A percentile compares a stretch with the other conserved stretches of the same genome.
phyloP scores from a whole-genome alignment of 2,888 invertebrate genomes.

The Cerceris rybyensis region DNA sequence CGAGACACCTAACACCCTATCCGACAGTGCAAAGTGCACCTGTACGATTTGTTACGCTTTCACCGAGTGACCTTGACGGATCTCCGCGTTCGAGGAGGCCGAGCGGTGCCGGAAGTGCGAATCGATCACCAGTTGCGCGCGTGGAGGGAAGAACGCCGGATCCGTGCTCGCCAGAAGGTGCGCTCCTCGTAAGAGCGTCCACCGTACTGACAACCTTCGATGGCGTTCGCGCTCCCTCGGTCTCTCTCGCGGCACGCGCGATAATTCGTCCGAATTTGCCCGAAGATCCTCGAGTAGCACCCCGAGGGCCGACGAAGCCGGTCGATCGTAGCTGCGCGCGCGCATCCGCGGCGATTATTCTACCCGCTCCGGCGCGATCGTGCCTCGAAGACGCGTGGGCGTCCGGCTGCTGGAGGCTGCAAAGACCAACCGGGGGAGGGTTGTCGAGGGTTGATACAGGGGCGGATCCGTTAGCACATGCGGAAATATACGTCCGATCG shows the following conservation, averaged over 20 bases:
- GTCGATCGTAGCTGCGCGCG: constrained; percentile 33
- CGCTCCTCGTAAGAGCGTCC: constrained; percentile 71
- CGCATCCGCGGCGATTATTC: constrained; percentile 45
- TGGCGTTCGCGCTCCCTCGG: constrained; percentile 28
- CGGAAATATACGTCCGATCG: constrained; percentile 4
- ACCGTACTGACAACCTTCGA: constrained; percentile 65
- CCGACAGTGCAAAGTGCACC: constrained; percentile 22
- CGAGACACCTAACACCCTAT: neutral
- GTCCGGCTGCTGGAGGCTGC: constrained; percentile 41
- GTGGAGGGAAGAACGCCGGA: constrained; percentile 33
- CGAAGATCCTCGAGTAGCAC: constrained; percentile 37
- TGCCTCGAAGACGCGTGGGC: constrained; percentile 63
- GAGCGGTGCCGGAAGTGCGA: constrained; percentile 61
- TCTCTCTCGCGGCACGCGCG: constrained; percentile 50
- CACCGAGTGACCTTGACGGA: constrained; percentile 61
- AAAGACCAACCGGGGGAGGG: constrained; percentile 26
- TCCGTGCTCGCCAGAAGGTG: constrained; percentile 44
- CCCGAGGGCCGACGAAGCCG: constrained; percentile 25
- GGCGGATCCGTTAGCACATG: constrained; percentile 38
- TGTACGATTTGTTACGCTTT: constrained; percentile 25
- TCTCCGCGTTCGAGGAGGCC: constrained; percentile 54
- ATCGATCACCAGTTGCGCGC: constrained; percentile 74
- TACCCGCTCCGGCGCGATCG: constrained; percentile 46
- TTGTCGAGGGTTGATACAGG: constrained; percentile 46
- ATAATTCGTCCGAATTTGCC: constrained; percentile 54